Percentiles rank a stretch among this genome's conserved stretches.
Conservation (phyloP, 2,113 vertebrate genomes). For the Rhea pennata region DNA sequence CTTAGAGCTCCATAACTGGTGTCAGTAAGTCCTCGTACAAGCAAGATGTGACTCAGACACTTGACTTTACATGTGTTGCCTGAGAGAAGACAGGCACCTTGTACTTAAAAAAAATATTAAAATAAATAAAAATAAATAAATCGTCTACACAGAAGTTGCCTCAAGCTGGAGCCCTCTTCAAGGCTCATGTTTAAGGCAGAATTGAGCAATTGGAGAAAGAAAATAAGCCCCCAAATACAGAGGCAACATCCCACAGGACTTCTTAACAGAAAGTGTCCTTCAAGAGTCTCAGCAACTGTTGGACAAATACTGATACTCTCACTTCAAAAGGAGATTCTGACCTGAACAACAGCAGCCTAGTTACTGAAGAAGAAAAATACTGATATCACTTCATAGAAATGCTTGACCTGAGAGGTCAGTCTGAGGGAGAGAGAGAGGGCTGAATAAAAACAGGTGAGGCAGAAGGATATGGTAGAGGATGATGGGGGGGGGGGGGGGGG, state of each 20-base stretch:
- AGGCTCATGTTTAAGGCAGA: background rate
- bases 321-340: background rate
- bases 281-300: background rate
- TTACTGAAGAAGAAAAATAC: background rate
- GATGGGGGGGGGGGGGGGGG: no score
- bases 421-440: background rate
- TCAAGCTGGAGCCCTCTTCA: background rate
- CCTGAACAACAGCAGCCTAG: background rate
- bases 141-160: background rate
- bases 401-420: background rate
- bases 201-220: background rate
- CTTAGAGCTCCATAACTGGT: background rate
- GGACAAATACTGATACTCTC: background rate
- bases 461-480: background rate
- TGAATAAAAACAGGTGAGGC: background rate
- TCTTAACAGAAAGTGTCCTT: background rate
- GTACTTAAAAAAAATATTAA: background rate
- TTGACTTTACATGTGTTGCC: background rate
- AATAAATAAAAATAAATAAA: conserved; percentile 12
- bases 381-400: background rate
- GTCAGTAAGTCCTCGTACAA: background rate
- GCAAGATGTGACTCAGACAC: background rate
- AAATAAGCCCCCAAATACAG: background rate
- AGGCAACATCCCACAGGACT: background rate
- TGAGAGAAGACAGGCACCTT: background rate